These are phyloP conservation scores for Arizona elegans DNA, from an alignment of 2,113 vertebrate species.

Conservation along the genomic window DNA sequence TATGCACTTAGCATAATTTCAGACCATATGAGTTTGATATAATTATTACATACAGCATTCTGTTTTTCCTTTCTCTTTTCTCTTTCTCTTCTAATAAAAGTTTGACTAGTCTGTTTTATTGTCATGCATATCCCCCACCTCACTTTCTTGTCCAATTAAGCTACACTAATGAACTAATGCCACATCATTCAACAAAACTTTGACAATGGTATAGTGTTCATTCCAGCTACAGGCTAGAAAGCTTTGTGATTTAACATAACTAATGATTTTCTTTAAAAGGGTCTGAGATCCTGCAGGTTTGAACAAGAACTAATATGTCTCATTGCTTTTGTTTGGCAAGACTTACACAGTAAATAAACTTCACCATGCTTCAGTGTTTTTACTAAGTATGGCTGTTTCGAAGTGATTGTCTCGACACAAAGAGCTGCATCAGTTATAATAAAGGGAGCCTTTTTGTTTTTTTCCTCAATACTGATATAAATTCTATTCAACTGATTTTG, in stretches of 20 bases:
- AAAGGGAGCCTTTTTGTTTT: not conserved
- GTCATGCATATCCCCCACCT: not conserved
- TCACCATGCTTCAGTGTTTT: not conserved
- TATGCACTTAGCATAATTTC: not conserved
- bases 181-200: not conserved
- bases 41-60: not conserved
- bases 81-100: not conserved
- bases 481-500: not conserved
- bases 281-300: not conserved
- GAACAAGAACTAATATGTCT: not conserved
- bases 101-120: not conserved
- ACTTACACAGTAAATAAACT: slow-evolving; percentile 8
- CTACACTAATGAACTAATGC: not conserved
- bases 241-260: not conserved
- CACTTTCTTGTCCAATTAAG: not conserved
- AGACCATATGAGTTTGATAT: not conserved
- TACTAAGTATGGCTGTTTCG: not conserved
- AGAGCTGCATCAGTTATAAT: not conserved
- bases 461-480: not conserved
- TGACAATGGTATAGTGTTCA: not conserved
- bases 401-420: not conserved
- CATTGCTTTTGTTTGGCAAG: slow-evolving; percentile 2
- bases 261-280: not conserved
- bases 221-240: not conserved
- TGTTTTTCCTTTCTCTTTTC: too few species aligned